Evolutionary conservation across 2,797 vertebrate genomes (phyloP), one percentile per base, ranked within the genome.

Genomic region (Scyliorhinus canicula): DNA sequence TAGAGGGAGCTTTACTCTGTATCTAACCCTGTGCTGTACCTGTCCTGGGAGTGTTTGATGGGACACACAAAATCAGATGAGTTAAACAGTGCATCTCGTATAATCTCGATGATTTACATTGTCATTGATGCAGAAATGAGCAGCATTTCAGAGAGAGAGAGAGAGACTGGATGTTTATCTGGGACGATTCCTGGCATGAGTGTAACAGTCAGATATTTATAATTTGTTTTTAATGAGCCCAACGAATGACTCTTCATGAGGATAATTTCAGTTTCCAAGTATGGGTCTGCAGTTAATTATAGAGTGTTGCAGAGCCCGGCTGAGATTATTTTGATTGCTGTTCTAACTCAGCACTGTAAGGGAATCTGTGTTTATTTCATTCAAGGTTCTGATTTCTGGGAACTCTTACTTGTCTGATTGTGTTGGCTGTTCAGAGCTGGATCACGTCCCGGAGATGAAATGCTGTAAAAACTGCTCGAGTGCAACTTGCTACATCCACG

Each of bases 331-430:
- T 65, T 91, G n/a, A 50, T n/a, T 65, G 7, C 3, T 24, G 60
- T 9, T 91, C 88, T 50, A 63, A 40, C 60, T 26, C 57, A 26
- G 88, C 88, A 91, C 7, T 91, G 88, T 65, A 63, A 88, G 52
- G 52, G 12, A 88, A 91, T 60, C 60, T 91, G 88, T 91, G 60
- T 91, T 91, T 91, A 91, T 65, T 44, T 63, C 57, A 65, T 60
- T 65, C 60, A 65, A 44, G 19, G 7, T 0, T 40, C 57, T 44
- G 60, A 44, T 65, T 63, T 63, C 52, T 44, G 57, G 88, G 44
- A 82, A 47, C 44, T 82, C 40, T 21, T 9, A 0, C 5, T 44
- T 21, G 79, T 47, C 79, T 82, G 40, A 5, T 24, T 21, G 19
- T 47, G 44, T 82, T 82, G 79, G 44, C 79, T 26, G 44, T 60